These are phyloP conservation scores for Oasisia sp. DNA, from an alignment of 2,888 invertebrate genomes.

Conservation along the genomic window DNA sequence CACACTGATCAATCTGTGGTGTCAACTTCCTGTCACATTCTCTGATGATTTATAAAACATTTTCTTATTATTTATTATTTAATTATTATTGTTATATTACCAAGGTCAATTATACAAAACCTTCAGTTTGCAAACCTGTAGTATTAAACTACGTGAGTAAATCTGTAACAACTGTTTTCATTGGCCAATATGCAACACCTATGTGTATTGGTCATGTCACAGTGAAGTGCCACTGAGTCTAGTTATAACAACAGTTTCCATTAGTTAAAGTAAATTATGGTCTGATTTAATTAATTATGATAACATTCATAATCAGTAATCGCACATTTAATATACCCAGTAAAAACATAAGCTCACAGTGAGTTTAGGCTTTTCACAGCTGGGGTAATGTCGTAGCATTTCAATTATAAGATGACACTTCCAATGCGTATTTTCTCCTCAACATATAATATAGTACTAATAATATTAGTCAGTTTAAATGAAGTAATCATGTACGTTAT, in stretches of 20 bases:
- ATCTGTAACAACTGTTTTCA: background rate
- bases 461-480: background rate
- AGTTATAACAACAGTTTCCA: background rate
- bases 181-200: background rate
- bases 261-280: background rate
- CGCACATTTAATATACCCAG: background rate
- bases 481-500: no score
- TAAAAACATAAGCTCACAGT: background rate
- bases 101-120: background rate
- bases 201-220: background rate
- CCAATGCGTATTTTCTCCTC: background rate
- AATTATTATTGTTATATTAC: no score
- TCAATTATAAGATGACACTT: background rate
- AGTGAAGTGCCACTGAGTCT: background rate
- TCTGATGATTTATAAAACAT: background rate
- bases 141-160: background rate
- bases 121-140: background rate
- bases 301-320: background rate
- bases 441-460: background rate
- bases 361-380: background rate
- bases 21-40: background rate
- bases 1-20: background rate
- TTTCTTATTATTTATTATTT: no score
- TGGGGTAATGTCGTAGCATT: background rate
- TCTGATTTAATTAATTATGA: background rate